Base-by-base conservation (phyloP, 2,797 vertebrate species). In the Diceros bicornis region DNA sequence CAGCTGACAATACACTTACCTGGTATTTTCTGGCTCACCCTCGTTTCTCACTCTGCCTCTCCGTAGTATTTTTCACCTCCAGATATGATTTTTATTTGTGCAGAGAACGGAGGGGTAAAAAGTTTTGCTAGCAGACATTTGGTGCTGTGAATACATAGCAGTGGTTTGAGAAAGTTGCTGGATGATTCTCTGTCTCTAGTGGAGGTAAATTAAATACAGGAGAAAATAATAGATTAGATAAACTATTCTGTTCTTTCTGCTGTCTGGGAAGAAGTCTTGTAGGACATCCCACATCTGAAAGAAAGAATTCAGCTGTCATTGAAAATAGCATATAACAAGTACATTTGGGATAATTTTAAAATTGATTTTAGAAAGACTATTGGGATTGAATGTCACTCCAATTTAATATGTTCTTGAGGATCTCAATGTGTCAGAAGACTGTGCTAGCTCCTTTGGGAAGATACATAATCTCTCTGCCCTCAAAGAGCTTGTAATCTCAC, bases 361-460 rank as follows among this genome's bases (percentile, higher is more conserved):
- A 95, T 90, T 96, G 47, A 29, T 86, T 95, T 97, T 94, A 92
- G 92, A 95, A 90, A 91, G 12, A 96, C 82, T 81, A 62, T 90
- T 83, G 41, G 44, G 41, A 95, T 78, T 93, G 32, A 29, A 75
- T 89, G 69, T 74, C 59, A 91, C 25, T 95, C 25, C 47, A 77
- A 78, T 91, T 95, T 84, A 95, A 62, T 82, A 66, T 79, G 74
- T 91, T 81, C 86, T 50, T 91, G 44, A 91, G 12, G 21, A 55
- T 66, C 66, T 96, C 44, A 50, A 3, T 41, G 23, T 55, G 2
- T 93, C 21, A 18, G 72, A 89, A 95, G 52, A 69, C 13, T 71
- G 50, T 74, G 74, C 21, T 84, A 77, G 44, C 32, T 94, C 47
- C 55, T 96, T 83, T 61, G 61, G 69, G 59, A 86, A 82, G 55